These are phyloP conservation scores for Sesia bembeciformis DNA, from an alignment of 2,888 invertebrate species.

Conservation along the genomic window DNA sequence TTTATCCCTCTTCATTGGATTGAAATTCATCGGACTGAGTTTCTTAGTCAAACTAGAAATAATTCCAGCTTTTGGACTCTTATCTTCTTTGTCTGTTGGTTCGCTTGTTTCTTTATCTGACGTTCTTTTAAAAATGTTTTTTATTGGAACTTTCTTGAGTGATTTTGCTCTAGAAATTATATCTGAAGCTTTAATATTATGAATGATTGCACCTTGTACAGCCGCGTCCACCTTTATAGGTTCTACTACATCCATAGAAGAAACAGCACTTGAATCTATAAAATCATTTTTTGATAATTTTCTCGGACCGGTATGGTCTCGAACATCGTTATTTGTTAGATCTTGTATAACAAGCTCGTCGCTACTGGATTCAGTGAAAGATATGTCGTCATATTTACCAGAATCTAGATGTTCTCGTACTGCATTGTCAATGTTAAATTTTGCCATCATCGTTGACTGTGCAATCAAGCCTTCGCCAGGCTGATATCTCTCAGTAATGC, in stretches of 20 bases:
- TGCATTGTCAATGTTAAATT: conserved; percentile 52
- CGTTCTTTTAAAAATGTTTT: conserved; percentile 2
- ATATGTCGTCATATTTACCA: conserved; percentile 54
- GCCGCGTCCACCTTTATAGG: conserved; percentile 25
- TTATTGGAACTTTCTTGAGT: conserved; percentile 28
- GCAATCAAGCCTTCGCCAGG: conserved; percentile 45
- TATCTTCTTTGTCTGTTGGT: conserved; percentile 14
- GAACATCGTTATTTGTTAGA: conserved; percentile 21
- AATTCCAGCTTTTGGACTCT: conserved; percentile 34
- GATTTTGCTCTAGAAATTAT: conserved; percentile 40
- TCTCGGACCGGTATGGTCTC: neutral
- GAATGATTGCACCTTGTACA: conserved; percentile 40
- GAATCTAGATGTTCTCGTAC: conserved; percentile 57
- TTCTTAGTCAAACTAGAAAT: conserved; percentile 53
- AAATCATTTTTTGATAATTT: neutral
- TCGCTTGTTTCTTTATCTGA: conserved; percentile 9
- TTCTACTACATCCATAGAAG: conserved; percentile 16
- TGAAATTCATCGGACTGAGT: conserved; percentile 35
- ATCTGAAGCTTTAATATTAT: conserved; percentile 47
- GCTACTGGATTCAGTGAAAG: conserved; percentile 58
- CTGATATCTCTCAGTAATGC: conserved; percentile 47
- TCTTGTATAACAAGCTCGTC: conserved; percentile 48
- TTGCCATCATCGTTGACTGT: conserved; percentile 65
- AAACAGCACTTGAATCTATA: neutral
- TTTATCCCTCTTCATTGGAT: conserved; percentile 50